A percentile compares a stretch with the other conserved stretches of the same genome.
These are phyloP conservation scores for Clarias platycephalus DNA, from an alignment of 2,797 vertebrate genomes.

Conservation along the genomic window DNA sequence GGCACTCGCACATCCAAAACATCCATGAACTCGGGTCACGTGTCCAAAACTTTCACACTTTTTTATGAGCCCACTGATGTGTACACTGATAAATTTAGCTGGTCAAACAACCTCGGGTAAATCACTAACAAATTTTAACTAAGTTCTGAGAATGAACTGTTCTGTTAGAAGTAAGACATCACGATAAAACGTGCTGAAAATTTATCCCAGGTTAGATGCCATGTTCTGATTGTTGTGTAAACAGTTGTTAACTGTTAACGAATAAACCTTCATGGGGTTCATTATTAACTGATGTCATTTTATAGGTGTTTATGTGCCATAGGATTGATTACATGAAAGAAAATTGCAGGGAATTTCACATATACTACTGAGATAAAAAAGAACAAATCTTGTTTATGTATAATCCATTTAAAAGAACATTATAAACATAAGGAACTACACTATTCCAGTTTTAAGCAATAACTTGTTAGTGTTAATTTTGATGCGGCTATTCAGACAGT, in stretches of 20 bases:
- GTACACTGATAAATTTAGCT: neutral
- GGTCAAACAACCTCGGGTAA: neutral
- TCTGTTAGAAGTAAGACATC: neutral
- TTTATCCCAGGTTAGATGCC: neutral
- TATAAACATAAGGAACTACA: too few species aligned
- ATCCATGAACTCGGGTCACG: constrained; percentile 56
- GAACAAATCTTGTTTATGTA: too few species aligned
- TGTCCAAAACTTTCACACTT: constrained; percentile 50
- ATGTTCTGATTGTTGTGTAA: neutral
- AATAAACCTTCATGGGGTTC: neutral
- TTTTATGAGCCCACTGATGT: neutral
- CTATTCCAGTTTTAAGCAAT: neutral
- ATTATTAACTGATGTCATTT: neutral
- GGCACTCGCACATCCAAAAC: constrained; percentile 57
- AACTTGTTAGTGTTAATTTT: neutral
- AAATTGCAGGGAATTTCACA: too few species aligned
- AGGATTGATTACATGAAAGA: neutral
- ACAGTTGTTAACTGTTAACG: neutral
- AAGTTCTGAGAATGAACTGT: neutral
- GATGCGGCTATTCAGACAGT: neutral
- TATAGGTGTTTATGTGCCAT: neutral
- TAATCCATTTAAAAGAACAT: neutral
- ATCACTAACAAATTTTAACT: constrained; percentile 1
- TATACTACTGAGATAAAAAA: too few species aligned
- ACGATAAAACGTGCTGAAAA: constrained; percentile 4